Percentiles rank a stretch among this genome's conserved stretches.
Evolutionary conservation across 1,140 invertebrate species (phyloP).

Genomic region (Gryllus bimaculatus): DNA sequence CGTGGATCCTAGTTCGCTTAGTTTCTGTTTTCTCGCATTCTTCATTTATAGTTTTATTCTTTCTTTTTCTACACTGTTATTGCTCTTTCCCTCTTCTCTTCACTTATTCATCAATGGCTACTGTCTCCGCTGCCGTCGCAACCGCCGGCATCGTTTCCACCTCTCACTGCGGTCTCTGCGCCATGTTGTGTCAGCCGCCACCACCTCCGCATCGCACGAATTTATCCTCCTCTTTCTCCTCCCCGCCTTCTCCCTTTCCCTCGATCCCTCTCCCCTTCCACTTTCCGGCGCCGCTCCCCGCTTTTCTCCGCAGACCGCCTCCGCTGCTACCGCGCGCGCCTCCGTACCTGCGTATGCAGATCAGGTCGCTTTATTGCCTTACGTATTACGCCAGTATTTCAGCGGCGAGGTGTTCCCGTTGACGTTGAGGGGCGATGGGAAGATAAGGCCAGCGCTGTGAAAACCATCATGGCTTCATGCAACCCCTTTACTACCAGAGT

Average conservation of each 20-base stretch:
- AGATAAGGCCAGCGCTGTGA: conserved; percentile 2
- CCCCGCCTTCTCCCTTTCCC: background rate
- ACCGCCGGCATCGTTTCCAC: background rate
- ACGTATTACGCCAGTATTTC: conserved; percentile 1
- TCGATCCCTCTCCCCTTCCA: background rate
- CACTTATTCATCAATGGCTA: background rate
- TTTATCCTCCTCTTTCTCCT: background rate
- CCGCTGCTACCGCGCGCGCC: too few species aligned
- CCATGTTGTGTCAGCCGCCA: background rate
- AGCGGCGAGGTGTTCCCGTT: background rate
- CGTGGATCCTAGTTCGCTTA: too few species aligned
- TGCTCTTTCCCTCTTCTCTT: background rate
- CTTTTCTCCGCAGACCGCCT: background rate
- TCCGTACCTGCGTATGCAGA: background rate
- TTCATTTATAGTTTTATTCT: background rate
- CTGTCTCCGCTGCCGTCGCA: background rate
- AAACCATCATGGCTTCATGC: conserved; percentile 3
- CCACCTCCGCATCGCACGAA: background rate
- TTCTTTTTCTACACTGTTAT: background rate
- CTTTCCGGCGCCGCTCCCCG: background rate
- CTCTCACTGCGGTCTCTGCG: background rate
- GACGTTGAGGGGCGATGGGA: conserved; percentile 7
- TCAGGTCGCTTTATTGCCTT: conserved; percentile 3
- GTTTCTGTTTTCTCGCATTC: background rate
- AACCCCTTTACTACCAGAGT: background rate